Evolutionary conservation across 2,888 invertebrate species (phyloP).

Genomic region (Troides helena): DNA sequence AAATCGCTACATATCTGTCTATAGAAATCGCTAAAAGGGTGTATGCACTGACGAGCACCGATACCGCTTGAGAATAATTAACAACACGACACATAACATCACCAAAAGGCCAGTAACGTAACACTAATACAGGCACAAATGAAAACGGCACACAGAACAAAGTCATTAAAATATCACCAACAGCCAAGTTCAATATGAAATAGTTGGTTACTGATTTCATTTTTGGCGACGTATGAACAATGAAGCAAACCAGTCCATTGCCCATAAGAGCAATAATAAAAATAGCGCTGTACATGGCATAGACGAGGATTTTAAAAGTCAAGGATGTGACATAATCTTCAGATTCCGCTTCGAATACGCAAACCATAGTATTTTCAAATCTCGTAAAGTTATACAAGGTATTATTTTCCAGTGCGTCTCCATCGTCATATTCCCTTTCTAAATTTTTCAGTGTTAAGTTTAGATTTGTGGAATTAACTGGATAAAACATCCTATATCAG

Average conservation of each 20-base stretch:
- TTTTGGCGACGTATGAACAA: slow-evolving; percentile 88
- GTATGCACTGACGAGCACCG: slow-evolving; percentile 91
- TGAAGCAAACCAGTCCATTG: slow-evolving; percentile 91
- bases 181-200: slow-evolving; percentile 93
- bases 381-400: slow-evolving; percentile 13
- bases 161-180: slow-evolving; percentile 94
- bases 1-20: slow-evolving; percentile 90
- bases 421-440: not conserved
- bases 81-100: slow-evolving; percentile 89
- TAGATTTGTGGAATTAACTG: slow-evolving; percentile 4
- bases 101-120: slow-evolving; percentile 95
- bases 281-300: slow-evolving; percentile 85
- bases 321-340: slow-evolving; percentile 53
- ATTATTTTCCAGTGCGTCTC: not conserved
- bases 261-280: slow-evolving; percentile 86
- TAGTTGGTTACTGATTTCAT: slow-evolving; percentile 96
- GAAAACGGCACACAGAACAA: slow-evolving; percentile 95
- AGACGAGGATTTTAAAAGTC: slow-evolving; percentile 83
- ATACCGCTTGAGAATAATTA: slow-evolving; percentile 89
- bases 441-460: slow-evolving; percentile 5
- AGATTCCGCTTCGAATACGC: slow-evolving; percentile 13
- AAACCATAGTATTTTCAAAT: slow-evolving; percentile 10
- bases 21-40: slow-evolving; percentile 91
- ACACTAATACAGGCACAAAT: slow-evolving; percentile 87
- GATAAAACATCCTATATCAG: slow-evolving; percentile 9